phyloP scores from a whole-genome alignment of 1,140 invertebrate genomes.

The Callitettix versicolor region DNA sequence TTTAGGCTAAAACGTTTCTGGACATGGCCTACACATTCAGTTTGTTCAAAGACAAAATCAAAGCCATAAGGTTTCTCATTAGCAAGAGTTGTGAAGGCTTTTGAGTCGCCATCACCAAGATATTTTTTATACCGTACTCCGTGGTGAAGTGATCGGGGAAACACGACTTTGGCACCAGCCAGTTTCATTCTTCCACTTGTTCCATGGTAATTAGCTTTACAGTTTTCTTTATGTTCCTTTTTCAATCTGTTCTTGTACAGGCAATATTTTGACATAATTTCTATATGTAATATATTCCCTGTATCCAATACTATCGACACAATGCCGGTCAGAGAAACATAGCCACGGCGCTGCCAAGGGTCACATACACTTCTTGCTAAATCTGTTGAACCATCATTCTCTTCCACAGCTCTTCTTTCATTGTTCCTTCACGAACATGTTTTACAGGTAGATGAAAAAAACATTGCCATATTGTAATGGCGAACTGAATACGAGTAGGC shows the following conservation, averaged over 20 bases:
- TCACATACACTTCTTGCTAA: no score
- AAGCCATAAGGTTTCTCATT: slow-evolving; percentile 18
- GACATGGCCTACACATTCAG: slow-evolving; percentile 24
- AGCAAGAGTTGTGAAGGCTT: slow-evolving; percentile 5
- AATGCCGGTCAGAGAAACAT: no score
- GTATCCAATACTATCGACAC: background rate
- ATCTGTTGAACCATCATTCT: no score
- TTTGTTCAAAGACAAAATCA: slow-evolving; percentile 22
- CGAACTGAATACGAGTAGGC: no score
- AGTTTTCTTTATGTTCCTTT: slow-evolving; percentile 13
- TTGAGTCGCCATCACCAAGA: slow-evolving; percentile 24
- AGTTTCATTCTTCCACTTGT: slow-evolving; percentile 23
- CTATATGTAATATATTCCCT: slow-evolving; percentile 17
- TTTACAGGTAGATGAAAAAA: no score
- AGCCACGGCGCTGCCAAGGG: no score
- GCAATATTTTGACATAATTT: slow-evolving; percentile 19
- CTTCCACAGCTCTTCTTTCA: no score
- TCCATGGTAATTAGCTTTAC: slow-evolving; percentile 21
- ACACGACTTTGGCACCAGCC: slow-evolving; percentile 3
- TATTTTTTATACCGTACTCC: slow-evolving; percentile 19
- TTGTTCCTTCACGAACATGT: no score
- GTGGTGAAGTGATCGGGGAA: slow-evolving; percentile 15
- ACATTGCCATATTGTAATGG: no score
- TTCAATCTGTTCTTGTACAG: background rate
- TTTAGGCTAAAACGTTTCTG: slow-evolving; percentile 25